Evolutionary conservation across 2,797 vertebrate genomes (phyloP).

Genomic region (Dendrocincla fuliginosa): DNA sequence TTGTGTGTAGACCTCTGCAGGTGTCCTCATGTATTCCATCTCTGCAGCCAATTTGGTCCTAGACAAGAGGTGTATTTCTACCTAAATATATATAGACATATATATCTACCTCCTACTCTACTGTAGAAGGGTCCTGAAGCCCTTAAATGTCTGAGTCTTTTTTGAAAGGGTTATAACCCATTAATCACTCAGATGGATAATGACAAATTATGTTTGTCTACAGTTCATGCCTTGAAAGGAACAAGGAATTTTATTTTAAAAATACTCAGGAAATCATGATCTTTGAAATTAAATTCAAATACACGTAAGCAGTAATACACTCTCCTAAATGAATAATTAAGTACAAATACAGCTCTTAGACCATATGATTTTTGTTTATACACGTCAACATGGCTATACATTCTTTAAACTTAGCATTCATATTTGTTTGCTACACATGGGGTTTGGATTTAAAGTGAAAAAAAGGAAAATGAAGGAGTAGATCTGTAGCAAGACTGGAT

Average conservation of each 20-base stretch:
- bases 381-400: not conserved
- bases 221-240: not conserved
- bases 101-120: not conserved
- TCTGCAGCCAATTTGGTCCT: not conserved
- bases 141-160: not conserved
- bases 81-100: no score
- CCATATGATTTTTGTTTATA: not conserved
- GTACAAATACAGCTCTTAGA: not conserved
- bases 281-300: not conserved
- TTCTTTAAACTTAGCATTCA: not conserved
- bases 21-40: not conserved
- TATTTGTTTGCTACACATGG: not conserved
- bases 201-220: not conserved
- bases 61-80: not conserved
- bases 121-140: not conserved
- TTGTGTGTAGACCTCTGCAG: not conserved
- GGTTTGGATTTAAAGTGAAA: not conserved
- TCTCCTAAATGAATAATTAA: not conserved
- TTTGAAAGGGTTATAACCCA: not conserved
- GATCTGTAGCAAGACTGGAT: not conserved
- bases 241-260: not conserved
- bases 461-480: not conserved
- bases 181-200: not conserved
- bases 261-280: not conserved
- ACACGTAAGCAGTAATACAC: not conserved